Conservation (phyloP, 2,797 vertebrate species). For the Aeoliscus strigatus region DNA sequence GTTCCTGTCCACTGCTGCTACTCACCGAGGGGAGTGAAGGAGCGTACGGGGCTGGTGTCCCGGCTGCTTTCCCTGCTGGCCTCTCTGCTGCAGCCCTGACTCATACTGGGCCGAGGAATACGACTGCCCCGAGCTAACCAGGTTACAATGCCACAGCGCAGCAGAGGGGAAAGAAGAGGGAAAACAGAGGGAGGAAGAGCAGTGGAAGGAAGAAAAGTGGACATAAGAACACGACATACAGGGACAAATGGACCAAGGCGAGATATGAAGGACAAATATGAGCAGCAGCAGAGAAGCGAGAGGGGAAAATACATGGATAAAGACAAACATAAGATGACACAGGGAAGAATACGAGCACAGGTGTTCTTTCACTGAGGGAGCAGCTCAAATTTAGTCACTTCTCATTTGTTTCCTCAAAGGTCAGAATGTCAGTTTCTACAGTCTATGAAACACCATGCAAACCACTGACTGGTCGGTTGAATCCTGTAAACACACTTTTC, state of each 20-base stretch:
- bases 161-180: conserved; percentile 8
- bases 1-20: conserved; percentile 52
- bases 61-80: conserved; percentile 98
- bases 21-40: conserved; percentile 96
- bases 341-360: conserved; percentile 17
- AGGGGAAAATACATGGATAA: conserved; percentile 18
- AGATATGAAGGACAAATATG: conserved; percentile 51
- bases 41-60: conserved; percentile 95
- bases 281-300: conserved; percentile 39
- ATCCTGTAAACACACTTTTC: too few relatives aligned
- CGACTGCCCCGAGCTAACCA: conserved; percentile 93
- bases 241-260: conserved; percentile 30
- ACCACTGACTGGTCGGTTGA: too few relatives aligned
- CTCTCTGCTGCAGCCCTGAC: conserved; percentile 98
- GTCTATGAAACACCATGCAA: too few relatives aligned
- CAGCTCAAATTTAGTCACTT: conserved; percentile 21
- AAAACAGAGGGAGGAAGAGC: conserved; percentile 23
- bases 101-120: conserved; percentile 98
- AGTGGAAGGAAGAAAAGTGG: conserved; percentile 58
- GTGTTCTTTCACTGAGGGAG: conserved; percentile 16
- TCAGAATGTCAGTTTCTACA: background rate
- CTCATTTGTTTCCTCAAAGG: background rate
- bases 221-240: conserved; percentile 46
- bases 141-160: conserved; percentile 27
- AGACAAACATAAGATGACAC: conserved; percentile 44